phyloP scores from a whole-genome alignment of 2,888 invertebrate species.

The Eledone cirrhosa region DNA sequence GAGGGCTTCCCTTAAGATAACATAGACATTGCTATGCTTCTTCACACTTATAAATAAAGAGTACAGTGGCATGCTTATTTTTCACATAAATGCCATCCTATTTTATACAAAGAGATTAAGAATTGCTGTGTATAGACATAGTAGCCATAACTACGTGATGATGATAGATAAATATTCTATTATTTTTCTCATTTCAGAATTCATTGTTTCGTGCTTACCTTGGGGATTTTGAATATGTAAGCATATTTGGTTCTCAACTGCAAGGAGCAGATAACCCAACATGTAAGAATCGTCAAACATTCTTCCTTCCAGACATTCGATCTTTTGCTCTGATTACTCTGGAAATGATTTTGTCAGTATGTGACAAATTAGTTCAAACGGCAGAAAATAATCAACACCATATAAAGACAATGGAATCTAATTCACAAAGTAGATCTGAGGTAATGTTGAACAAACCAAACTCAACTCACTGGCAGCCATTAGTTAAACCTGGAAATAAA shows the following conservation, averaged over 20 bases:
- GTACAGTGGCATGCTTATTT: too few species aligned
- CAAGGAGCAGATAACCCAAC: conserved; percentile 45
- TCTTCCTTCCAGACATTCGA: conserved; percentile 56
- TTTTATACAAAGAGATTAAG: too few species aligned
- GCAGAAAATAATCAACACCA: not conserved
- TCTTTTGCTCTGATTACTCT: conserved; percentile 55
- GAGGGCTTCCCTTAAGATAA: too few species aligned
- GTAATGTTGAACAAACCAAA: too few species aligned
- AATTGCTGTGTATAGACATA: too few species aligned
- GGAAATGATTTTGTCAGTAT: conserved; percentile 51
- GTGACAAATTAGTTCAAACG: conserved; percentile 45
- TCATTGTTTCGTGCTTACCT: conserved; percentile 54
- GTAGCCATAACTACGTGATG: too few species aligned
- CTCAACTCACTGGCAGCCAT: too few species aligned
- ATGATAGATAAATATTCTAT: not conserved
- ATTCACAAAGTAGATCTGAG: too few species aligned
- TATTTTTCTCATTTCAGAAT: conserved; percentile 43
- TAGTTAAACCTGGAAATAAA: too few species aligned
- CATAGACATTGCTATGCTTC: too few species aligned
- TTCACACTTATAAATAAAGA: too few species aligned
- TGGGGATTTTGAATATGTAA: conserved; percentile 58
- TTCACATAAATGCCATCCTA: too few species aligned
- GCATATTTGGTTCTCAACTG: conserved; percentile 55
- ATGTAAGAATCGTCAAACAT: conserved; percentile 49
- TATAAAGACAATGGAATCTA: not conserved